Base-by-base conservation (phyloP, 2,888 invertebrate species). In the Tachystola acroxantha region DNA sequence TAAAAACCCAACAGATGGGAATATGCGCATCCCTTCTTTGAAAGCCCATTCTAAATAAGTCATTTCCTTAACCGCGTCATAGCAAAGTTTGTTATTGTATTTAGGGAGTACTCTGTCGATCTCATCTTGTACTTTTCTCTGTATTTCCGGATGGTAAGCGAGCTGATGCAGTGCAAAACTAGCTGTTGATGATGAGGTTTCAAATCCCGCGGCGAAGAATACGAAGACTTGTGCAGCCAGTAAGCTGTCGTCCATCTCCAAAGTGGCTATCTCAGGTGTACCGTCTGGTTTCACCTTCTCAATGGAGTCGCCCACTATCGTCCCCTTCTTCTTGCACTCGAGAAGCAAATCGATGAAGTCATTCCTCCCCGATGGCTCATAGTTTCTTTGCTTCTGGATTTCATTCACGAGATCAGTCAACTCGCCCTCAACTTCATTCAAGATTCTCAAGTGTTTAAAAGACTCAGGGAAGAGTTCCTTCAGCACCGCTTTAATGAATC, bases 341-440 rank as follows among this genome's bases (percentile, higher is more conserved):
- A 57, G 26, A 26, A 59, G 39, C 14, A 57, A 28, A 28, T 57
- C 57, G n/a, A 57, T 50, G 29, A 57, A 56, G 28, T 59, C 57
- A 19, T 56, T 49, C 27, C 55, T 41, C 1, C 41, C 43, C 0
- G 49, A 50, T 2, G 50, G 50, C 32, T 50, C 34, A 29, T 50
- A 46, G 29, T 54, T 45, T 19, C 55, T 45, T 30, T 40, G 39
- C 9, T 32, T 22, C 19, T 36, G 26, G n/a, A 50, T 49, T 6
- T 34, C 29, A n/a, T 36, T 37, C 10, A 43, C 39, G 1, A 44
- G 29, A 9, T 29, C 36, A 1, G 29, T 26, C n/a, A 37, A 27
- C 6, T 32, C 33, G 4, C 37, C 22, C 27, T 42, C 27, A 5
- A 34, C 11, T 28, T 25, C 11, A 9, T 25, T 19, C 10, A 36